phyloP scores from a whole-genome alignment of 92 coral and sea anemone species.

The Montipora capitata region DNA sequence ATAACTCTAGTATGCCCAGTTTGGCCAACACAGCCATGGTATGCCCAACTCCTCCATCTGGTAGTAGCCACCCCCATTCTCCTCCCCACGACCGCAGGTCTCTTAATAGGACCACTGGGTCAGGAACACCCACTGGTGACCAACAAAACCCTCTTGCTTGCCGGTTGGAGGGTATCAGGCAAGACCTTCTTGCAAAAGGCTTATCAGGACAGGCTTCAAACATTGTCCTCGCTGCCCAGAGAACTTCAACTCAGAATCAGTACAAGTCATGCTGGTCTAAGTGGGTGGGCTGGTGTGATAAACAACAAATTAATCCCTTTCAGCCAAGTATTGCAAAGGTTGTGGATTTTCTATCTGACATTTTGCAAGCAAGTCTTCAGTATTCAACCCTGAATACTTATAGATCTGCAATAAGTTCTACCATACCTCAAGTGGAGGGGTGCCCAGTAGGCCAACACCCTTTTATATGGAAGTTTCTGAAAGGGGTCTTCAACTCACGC shows the following conservation, averaged over 20 bases:
- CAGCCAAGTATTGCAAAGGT: constrained; percentile 43
- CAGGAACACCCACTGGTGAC: constrained; percentile 14
- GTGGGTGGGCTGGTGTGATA: too few relatives aligned
- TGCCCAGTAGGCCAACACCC: too few relatives aligned
- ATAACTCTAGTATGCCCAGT: constrained; percentile 36
- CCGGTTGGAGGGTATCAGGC: constrained; percentile 64
- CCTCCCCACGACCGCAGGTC: constrained; percentile 26
- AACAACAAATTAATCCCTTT: too few relatives aligned
- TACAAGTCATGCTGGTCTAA: too few relatives aligned
- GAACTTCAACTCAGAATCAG: too few relatives aligned
- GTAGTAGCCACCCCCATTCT: constrained; percentile 29
- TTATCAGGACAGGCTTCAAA: constrained; percentile 46
- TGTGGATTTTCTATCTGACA: constrained; percentile 56
- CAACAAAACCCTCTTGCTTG: constrained; percentile 52
- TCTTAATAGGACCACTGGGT: constrained; percentile 41
- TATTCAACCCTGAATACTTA: constrained; percentile 60
- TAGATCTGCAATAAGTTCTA: neutral
- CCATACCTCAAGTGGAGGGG: too few relatives aligned
- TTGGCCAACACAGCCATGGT: constrained; percentile 68
- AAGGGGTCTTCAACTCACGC: too few relatives aligned
- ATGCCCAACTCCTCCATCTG: constrained; percentile 40
- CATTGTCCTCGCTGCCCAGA: constrained; percentile 57
- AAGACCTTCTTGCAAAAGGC: constrained; percentile 44
- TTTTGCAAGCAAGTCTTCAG: constrained; percentile 21
- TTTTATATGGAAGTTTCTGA: too few relatives aligned